phyloP scores from a whole-genome alignment of 2,113 vertebrate genomes.

The Struthidea cinerea region DNA sequence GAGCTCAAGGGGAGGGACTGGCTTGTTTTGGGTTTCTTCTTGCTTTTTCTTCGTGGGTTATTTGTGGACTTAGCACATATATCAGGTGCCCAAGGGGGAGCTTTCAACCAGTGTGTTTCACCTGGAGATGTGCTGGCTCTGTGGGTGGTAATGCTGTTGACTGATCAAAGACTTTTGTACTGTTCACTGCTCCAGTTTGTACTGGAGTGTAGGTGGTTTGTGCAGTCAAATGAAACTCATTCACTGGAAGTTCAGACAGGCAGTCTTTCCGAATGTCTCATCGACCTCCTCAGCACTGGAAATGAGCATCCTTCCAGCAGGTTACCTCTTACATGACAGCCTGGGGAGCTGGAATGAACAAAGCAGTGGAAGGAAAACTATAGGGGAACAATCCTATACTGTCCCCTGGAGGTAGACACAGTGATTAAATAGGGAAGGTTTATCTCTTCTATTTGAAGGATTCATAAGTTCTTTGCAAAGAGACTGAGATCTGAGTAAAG shows the following conservation, averaged over 20 bases:
- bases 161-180: not conserved
- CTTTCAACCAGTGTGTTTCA: not conserved
- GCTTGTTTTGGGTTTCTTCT: not conserved
- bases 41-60: not conserved
- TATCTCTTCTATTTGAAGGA: not conserved
- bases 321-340: not conserved
- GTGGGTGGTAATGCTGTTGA: not conserved
- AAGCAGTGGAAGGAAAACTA: not conserved
- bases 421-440: not conserved
- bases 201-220: not conserved
- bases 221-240: not conserved
- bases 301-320: not conserved
- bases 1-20: not conserved
- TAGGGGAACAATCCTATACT: slow-evolving; percentile 20
- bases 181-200: not conserved
- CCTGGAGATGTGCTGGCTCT: not conserved
- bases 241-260: not conserved
- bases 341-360: not conserved
- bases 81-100: not conserved
- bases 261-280: not conserved
- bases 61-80: not conserved
- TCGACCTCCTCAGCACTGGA: not conserved
- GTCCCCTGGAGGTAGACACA: slow-evolving; percentile 34
- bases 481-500: not conserved
- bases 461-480: not conserved